Evolutionary conservation across 2,113 vertebrate genomes (phyloP).

Genomic region (Balaeniceps rex): DNA sequence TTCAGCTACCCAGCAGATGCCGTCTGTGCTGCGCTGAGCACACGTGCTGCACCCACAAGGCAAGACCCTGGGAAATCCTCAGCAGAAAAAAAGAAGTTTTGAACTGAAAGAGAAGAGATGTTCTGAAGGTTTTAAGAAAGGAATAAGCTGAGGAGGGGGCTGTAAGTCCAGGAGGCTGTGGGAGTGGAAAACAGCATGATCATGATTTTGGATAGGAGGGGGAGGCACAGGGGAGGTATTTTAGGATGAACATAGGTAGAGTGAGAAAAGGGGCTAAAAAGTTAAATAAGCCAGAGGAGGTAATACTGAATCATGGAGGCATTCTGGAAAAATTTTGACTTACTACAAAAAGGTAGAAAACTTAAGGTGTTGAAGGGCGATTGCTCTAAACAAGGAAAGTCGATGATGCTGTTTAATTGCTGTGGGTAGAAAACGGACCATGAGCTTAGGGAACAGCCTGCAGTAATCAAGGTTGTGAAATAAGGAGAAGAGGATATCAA

Average conservation of each 20-base stretch:
- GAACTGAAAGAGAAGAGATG: neutral
- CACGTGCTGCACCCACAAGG: accelerated
- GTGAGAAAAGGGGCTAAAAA: neutral
- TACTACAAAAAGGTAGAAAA: neutral
- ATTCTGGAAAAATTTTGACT: neutral
- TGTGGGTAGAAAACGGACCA: neutral
- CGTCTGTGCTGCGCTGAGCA: neutral
- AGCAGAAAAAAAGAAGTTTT: neutral
- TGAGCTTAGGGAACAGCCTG: neutral
- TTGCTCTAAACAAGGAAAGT: neutral
- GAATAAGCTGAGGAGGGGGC: neutral
- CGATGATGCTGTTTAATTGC: neutral
- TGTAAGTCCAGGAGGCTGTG: neutral
- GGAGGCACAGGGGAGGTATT: neutral
- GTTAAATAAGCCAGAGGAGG: neutral
- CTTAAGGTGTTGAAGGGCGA: neutral
- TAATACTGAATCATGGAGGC: neutral
- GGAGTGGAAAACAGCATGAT: neutral
- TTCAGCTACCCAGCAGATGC: slow-evolving; percentile 32
- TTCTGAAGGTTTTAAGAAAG: neutral
- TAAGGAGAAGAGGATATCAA: neutral
- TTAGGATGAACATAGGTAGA: neutral
- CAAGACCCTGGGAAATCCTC: neutral
- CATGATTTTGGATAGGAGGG: neutral
- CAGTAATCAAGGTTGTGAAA: neutral